phyloP scores from a whole-genome alignment of 2,888 invertebrate genomes.

The Cheilosia variabilis region DNA sequence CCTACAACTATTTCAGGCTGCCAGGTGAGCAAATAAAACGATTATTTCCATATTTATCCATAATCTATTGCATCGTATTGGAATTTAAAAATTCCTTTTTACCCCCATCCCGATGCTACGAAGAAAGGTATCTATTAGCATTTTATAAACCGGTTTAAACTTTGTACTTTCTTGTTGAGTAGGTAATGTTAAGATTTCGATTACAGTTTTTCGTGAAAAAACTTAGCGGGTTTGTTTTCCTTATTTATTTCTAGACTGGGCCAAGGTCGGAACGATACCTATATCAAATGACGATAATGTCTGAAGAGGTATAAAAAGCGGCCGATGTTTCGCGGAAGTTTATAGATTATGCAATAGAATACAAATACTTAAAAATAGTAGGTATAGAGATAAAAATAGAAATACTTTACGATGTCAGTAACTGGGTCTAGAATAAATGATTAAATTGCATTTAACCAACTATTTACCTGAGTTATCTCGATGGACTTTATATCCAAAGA shows the following conservation, averaged over 20 bases:
- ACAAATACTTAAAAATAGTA: neutral
- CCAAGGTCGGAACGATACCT: slow-evolving; percentile 26
- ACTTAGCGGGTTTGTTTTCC: slow-evolving; percentile 1
- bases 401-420: too few relatives aligned
- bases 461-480: too few relatives aligned
- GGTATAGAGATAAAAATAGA: neutral
- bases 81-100: neutral
- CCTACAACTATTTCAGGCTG: slow-evolving; percentile 7
- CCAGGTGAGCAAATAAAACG: neutral
- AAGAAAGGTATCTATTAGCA: slow-evolving; percentile 4
- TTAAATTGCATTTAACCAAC: too few relatives aligned
- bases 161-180: too few relatives aligned
- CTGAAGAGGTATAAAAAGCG: neutral
- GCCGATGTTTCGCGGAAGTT: neutral
- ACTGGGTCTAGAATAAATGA: too few relatives aligned
- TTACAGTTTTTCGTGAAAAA: neutral
- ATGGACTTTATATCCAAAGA: too few relatives aligned
- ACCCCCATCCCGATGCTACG: neutral
- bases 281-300: slow-evolving; percentile 20
- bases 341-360: neutral
- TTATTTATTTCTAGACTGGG: neutral
- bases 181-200: neutral
- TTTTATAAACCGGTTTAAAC: too few relatives aligned
- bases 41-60: neutral
- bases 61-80: neutral